phyloP scores from a whole-genome alignment of 2,113 vertebrate species.

The Xiphorhynchus elegans region DNA sequence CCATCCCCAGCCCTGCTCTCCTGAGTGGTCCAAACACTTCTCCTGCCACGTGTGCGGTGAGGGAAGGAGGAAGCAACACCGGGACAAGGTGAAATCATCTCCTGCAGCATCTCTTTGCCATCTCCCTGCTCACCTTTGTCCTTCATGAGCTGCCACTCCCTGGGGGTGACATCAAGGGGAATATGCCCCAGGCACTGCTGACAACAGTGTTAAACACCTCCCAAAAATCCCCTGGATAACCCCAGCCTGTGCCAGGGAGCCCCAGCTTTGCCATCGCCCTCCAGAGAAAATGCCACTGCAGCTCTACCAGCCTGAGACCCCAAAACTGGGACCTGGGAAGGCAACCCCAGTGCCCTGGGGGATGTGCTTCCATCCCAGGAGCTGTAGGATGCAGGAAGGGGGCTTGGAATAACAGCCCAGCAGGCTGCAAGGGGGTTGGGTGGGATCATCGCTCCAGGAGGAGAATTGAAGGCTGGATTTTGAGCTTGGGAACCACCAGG shows the following conservation, averaged over 20 bases:
- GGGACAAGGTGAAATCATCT: background rate
- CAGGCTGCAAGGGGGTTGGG: rapidly evolving
- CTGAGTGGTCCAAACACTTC: rapidly evolving
- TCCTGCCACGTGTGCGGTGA: background rate
- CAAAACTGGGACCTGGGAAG: background rate
- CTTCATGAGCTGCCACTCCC: background rate
- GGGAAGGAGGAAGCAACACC: background rate
- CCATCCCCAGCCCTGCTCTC: background rate
- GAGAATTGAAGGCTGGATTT: background rate
- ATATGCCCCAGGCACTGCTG: rapidly evolving
- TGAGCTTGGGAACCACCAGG: background rate
- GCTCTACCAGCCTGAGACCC: background rate
- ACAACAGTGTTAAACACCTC: background rate
- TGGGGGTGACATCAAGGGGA: background rate
- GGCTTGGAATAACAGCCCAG: background rate
- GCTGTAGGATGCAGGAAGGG: background rate
- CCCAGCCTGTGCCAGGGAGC: background rate
- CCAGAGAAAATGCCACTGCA: rapidly evolving
- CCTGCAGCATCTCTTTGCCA: background rate
- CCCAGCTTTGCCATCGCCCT: background rate
- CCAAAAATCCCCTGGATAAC: background rate
- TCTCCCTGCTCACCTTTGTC: rapidly evolving
- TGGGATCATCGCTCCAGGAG: background rate
- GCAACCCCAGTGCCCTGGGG: background rate
- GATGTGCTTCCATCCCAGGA: background rate